A percentile compares a stretch with the other conserved stretches of the same genome.
Conservation (phyloP, 2,888 invertebrate genomes). For the Dryomyza anilis region DNA sequence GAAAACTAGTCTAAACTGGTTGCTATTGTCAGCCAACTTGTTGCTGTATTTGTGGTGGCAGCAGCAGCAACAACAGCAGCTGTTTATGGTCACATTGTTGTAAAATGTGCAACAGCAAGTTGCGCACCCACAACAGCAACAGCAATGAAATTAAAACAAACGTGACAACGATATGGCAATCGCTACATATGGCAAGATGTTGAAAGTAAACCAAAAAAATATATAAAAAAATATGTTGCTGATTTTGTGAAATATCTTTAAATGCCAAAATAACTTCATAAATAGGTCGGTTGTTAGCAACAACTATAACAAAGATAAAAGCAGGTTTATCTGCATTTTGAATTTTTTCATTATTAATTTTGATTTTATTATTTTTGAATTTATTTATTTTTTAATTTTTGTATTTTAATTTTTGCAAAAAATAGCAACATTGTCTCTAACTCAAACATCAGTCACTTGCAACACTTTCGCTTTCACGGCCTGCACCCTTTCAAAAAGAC, state of each 20-base stretch:
- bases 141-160: neutral
- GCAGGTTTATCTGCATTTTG: too few species aligned
- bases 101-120: neutral
- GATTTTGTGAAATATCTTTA: neutral
- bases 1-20: neutral
- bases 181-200: neutral
- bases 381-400: too few species aligned
- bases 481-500: too few species aligned
- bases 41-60: neutral
- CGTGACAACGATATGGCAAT: too few species aligned
- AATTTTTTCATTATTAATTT: too few species aligned
- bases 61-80: neutral
- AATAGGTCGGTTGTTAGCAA: conserved; percentile 8
- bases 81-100: neutral
- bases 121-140: conserved; percentile 20
- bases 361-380: too few species aligned
- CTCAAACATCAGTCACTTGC: too few species aligned
- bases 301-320: neutral
- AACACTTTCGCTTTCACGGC: too few species aligned
- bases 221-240: conserved; percentile 13
- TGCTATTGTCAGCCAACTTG: neutral
- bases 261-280: neutral
- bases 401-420: too few species aligned
- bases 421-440: too few species aligned
- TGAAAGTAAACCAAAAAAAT: neutral